Percentiles rank a stretch among this genome's conserved stretches.
Evolutionary conservation across 1,140 invertebrate species (phyloP).

Genomic region (Meloidogyne floridensis): DNA sequence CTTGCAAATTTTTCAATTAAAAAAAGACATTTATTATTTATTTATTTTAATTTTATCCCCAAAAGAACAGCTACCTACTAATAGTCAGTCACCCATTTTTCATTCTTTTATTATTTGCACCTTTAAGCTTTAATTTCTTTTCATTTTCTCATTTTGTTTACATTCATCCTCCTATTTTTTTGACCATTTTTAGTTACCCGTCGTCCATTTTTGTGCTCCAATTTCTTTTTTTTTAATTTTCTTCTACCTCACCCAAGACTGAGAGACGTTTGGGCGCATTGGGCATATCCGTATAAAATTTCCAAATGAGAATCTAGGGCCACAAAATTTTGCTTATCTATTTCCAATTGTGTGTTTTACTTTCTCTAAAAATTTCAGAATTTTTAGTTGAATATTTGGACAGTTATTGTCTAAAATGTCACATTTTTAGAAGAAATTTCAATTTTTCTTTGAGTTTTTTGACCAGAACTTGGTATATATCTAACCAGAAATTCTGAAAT

Average conservation of each 20-base stretch:
- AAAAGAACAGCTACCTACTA: no score
- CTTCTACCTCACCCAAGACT: not conserved
- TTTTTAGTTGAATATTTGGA: not conserved
- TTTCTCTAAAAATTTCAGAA: not conserved
- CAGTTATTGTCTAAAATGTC: not conserved
- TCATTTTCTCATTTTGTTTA: slow-evolving; percentile 16
- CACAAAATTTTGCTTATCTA: no score
- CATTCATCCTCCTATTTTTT: slow-evolving; percentile 11
- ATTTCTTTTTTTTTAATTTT: slow-evolving; percentile 1
- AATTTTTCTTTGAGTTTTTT: not conserved
- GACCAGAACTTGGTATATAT: not conserved
- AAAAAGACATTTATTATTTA: no score
- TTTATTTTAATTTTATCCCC: no score
- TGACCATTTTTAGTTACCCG: slow-evolving; percentile 17
- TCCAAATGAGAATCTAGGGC: not conserved
- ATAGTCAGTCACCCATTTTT: not conserved
- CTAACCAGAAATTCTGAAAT: not conserved
- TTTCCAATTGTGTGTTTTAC: not conserved
- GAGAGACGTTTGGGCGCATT: not conserved
- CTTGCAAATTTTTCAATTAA: no score
- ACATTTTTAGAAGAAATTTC: not conserved
- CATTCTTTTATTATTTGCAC: slow-evolving; percentile 6
- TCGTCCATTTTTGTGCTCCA: slow-evolving; percentile 6
- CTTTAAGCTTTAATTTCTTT: not conserved
- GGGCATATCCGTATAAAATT: not conserved